Evolutionary conservation across 1,140 invertebrate genomes (phyloP), one percentile per base, ranked within the genome.

Genomic region (Drosophila pallidifrons): DNA sequence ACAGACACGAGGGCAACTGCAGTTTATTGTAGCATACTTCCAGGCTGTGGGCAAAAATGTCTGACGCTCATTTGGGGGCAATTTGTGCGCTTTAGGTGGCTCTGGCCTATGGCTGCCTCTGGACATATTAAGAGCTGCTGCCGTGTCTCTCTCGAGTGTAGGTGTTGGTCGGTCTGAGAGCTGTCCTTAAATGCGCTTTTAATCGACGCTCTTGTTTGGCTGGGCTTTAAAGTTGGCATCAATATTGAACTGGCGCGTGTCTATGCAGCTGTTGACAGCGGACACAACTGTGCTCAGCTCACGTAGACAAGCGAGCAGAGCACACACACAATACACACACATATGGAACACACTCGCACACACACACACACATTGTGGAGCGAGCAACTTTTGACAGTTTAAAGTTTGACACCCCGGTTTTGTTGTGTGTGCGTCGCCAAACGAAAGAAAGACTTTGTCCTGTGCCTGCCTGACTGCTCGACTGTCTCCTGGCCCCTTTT

Each of bases 11-110:
- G 10, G 52, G 32, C 3, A 5, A 54, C 30, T 78, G 74, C 83
- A 88, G 74, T 83, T 81, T 80, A 89, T 89, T 83, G 74, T 83
- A 75, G 80, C 85, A 88, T 65, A 85, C 83, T 87, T 82, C 68
- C 79, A 79, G 82, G 82, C 82, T 73, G 72, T 38, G 46, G 15
- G 11, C n/a, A 30, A 15, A 47, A 30, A 35, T 41, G 45, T 25
- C 69, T 70, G 75, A 55, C 67, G 63, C 87, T 75, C 82, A 75
- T 78, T 89, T 80, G 81, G 65, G 64, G 78, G 75, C 78, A 76
- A 68, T 77, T 77, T 75, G 73, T 72, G 71, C 46, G 68, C 51
- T 58, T 55, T 65, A 60, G 72, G 45, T 64, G 58, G 16, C 52
- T n/a, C 49, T 41, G 52, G 52, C 20, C 20, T 20, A 35, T 43